These are phyloP conservation scores for Lepilemur ruficaudatus DNA, from an alignment of 2,797 vertebrate species.

Conservation along the genomic window DNA sequence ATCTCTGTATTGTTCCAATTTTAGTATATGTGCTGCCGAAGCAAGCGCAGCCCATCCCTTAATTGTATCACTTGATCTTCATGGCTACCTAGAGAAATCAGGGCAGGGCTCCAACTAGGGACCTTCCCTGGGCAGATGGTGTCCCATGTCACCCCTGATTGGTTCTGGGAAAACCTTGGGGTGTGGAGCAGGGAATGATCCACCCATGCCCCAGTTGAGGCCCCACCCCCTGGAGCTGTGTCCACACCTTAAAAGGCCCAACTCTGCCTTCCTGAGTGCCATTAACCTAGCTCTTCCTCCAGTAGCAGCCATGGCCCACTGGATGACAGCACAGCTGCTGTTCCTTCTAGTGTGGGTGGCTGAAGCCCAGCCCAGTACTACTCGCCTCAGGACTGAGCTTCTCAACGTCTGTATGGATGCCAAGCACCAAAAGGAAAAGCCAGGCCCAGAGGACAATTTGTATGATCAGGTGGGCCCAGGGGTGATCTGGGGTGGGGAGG, in stretches of 20 bases:
- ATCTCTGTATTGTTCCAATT: too few species aligned
- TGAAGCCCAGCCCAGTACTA: fast-evolving
- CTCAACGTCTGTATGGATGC: slow-evolving; percentile 93
- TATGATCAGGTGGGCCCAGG: slow-evolving; percentile 86
- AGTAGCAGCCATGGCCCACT: slow-evolving; percentile 36
- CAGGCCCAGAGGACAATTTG: slow-evolving; percentile 89
- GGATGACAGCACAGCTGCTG: neutral
- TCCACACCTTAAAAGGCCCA: neutral
- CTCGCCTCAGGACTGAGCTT: slow-evolving; percentile 65
- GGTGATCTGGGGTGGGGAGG: neutral
- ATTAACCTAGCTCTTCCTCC: slow-evolving; percentile 15
- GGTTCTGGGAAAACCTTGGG: neutral
- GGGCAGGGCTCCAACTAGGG: neutral
- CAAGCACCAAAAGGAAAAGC: slow-evolving; percentile 92
- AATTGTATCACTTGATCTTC: neutral
- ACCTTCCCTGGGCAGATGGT: neutral
- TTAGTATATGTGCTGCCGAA: too few species aligned
- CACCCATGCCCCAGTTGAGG: neutral
- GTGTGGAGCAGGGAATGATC: neutral
- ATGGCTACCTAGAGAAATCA: neutral
- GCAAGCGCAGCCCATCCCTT: neutral
- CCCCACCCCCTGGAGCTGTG: slow-evolving; percentile 11
- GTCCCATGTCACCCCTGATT: neutral
- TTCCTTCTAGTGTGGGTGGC: slow-evolving; percentile 21
- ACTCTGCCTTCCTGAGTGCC: neutral